These are phyloP conservation scores for Takifugu flavidus DNA, from an alignment of 2,113 vertebrate species.

Conservation along the genomic window DNA sequence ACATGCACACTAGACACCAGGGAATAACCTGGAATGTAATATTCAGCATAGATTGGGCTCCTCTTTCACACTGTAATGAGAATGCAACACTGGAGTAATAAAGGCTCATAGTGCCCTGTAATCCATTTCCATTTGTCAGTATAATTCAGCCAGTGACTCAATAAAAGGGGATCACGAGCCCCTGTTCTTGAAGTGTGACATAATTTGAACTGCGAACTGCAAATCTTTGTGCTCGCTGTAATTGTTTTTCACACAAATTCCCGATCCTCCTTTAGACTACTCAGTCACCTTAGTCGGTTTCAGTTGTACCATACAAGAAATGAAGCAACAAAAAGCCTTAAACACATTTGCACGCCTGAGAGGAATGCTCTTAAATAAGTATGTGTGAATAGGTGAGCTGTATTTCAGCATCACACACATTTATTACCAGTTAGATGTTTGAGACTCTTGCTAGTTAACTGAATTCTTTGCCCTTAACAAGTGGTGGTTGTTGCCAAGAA, in stretches of 20 bases:
- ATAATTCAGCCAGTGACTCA: slow-evolving; percentile 47
- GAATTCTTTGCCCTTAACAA: slow-evolving; percentile 22
- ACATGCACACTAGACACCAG: not conserved
- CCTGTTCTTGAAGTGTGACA: slow-evolving; percentile 19
- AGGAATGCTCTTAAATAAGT: not conserved
- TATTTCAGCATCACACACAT: not conserved
- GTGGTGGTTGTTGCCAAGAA: slow-evolving; percentile 8
- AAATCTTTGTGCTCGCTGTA: slow-evolving; percentile 1
- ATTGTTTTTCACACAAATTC: slow-evolving; percentile 32
- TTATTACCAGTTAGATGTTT: slow-evolving; percentile 15
- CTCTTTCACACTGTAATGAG: slow-evolving; percentile 17
- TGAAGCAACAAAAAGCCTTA: no score
- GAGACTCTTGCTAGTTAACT: slow-evolving; percentile 12
- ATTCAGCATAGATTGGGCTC: not conserved
- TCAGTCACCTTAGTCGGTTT: not conserved
- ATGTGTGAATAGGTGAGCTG: not conserved
- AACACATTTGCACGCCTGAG: not conserved
- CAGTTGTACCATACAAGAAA: not conserved
- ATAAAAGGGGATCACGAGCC: slow-evolving; percentile 4
- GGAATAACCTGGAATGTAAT: slow-evolving; percentile 38
- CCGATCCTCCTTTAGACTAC: slow-evolving; percentile 28
- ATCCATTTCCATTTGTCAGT: slow-evolving; percentile 31
- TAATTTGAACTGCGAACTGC: slow-evolving; percentile 44
- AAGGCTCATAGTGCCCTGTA: not conserved
- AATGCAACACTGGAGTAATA: slow-evolving; percentile 9